phyloP scores from a whole-genome alignment of 2,797 vertebrate genomes.

The Columba guinea region DNA sequence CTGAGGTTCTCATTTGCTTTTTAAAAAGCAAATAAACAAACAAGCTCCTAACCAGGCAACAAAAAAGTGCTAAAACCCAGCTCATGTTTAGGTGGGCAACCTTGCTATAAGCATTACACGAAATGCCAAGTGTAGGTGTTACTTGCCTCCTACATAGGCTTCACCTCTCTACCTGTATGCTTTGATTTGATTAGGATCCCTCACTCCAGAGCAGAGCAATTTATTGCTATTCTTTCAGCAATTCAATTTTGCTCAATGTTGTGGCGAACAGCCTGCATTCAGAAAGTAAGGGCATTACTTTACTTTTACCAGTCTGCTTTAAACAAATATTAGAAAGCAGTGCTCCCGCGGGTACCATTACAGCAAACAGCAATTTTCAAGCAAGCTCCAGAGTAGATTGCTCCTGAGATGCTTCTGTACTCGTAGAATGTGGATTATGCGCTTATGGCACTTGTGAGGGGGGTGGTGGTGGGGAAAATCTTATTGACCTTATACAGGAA shows the following conservation, averaged over 20 bases:
- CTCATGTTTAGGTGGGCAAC: background rate
- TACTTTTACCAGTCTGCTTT: constrained; percentile 56
- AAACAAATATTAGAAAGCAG: constrained; percentile 68
- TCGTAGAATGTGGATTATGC: constrained; percentile 14
- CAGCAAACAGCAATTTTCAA: constrained; percentile 63
- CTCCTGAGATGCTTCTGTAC: constrained; percentile 21
- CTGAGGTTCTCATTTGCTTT: background rate
- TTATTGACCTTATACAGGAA: background rate
- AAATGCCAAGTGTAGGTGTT: background rate
- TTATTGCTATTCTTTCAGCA: background rate
- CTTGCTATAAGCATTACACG: background rate
- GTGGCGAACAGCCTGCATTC: background rate
- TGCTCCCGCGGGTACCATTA: constrained; percentile 48
- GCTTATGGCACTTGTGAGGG: constrained; percentile 9
- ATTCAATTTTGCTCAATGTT: background rate
- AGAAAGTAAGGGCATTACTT: constrained; percentile 35
- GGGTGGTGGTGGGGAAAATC: background rate
- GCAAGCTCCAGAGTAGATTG: constrained; percentile 38
- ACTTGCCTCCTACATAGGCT: background rate
- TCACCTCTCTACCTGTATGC: background rate
- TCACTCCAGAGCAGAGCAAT: background rate
- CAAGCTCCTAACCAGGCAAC: background rate
- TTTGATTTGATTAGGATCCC: background rate
- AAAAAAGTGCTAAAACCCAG: background rate
- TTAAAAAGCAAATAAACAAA: background rate